Percentiles rank a stretch among this genome's conserved stretches.
Conservation (phyloP, 2,797 vertebrate species). For the Falco berigora region DNA sequence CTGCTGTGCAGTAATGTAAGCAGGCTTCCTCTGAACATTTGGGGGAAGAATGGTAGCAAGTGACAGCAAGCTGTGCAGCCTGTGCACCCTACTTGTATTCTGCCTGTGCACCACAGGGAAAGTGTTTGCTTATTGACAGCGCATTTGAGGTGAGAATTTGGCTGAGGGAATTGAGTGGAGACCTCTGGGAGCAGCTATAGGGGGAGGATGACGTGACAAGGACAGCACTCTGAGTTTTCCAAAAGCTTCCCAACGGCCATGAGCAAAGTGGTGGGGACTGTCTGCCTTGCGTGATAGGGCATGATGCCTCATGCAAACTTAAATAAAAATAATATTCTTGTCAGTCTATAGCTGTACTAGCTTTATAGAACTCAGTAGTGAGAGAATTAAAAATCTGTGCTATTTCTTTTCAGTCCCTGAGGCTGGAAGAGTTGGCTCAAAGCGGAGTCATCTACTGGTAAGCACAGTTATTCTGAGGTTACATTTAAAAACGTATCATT, state of each 20-base stretch:
- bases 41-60: neutral
- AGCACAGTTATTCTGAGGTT: neutral
- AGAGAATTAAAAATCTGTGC: neutral
- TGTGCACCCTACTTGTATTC: neutral
- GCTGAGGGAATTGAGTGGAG: neutral
- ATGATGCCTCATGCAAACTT: neutral
- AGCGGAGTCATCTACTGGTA: neutral
- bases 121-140: neutral
- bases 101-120: neutral
- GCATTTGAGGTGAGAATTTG: neutral
- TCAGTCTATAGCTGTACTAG: neutral
- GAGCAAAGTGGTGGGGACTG: neutral
- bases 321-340: neutral
- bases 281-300: neutral
- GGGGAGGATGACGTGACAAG: rapidly evolving
- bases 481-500: neutral
- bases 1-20: neutral
- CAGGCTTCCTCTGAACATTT: neutral
- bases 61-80: neutral
- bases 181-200: neutral
- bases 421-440: neutral
- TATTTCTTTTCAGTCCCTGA: neutral
- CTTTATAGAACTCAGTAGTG: neutral
- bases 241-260: neutral
- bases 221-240: rapidly evolving